phyloP scores from a whole-genome alignment of 2,888 invertebrate genomes.

The Philaethria dido region DNA sequence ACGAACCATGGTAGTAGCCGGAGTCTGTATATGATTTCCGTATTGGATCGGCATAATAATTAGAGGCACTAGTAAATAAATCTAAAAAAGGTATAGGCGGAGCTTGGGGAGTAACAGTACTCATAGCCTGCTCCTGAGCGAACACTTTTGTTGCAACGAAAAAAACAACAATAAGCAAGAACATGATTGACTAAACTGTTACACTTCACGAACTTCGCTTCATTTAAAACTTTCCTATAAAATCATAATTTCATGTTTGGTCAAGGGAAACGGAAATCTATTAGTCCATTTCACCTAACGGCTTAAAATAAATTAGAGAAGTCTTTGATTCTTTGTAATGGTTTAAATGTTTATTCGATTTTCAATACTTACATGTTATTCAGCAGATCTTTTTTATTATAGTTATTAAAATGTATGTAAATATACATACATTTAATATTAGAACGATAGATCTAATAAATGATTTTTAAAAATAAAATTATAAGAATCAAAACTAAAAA shows the following conservation, averaged over 20 bases:
- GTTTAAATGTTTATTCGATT: not conserved
- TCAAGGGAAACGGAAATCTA: conserved; percentile 66
- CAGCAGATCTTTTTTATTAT: too few species aligned
- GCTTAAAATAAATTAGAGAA: conserved; percentile 57
- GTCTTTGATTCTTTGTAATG: conserved; percentile 52
- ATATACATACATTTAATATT: too few species aligned
- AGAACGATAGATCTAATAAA: too few species aligned
- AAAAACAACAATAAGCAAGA: conserved; percentile 64
- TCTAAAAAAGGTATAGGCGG: conserved; percentile 67
- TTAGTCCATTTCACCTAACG: conserved; percentile 60
- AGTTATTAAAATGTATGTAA: too few species aligned
- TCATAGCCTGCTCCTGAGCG: conserved; percentile 69
- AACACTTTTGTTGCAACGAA: conserved; percentile 56
- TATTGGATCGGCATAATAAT: conserved; percentile 65
- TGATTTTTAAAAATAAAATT: too few species aligned
- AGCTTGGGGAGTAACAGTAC: conserved; percentile 58
- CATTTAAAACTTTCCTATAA: conserved; percentile 77
- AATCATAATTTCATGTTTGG: conserved; percentile 72
- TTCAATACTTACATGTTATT: not conserved
- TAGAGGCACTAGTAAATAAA: conserved; percentile 69
- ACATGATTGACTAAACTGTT: conserved; percentile 75
- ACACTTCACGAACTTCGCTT: conserved; percentile 61
- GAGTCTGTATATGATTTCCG: conserved; percentile 70
- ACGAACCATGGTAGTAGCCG: conserved; percentile 59
- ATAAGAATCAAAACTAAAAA: too few species aligned